Evolutionary conservation across 2,113 vertebrate genomes (phyloP), one percentile per base, ranked within the genome.

Genomic region (Stigmatopora nigra): DNA sequence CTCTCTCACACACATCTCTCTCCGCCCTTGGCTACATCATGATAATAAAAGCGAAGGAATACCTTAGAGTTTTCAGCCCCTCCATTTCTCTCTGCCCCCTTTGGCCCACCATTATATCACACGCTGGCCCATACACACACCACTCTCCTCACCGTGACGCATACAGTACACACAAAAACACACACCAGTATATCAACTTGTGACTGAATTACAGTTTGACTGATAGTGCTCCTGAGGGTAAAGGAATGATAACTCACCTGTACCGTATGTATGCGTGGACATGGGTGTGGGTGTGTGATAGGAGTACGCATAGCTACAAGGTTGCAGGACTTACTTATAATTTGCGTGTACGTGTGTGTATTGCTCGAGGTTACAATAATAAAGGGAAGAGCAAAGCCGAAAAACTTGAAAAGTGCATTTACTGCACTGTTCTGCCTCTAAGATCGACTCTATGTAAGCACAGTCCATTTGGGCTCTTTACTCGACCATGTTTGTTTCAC

Each of bases 201-300:
- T 83, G 84, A 87, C 77, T 79, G 82, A 83, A 87, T 87, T 86
- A 87, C 81, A 81, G 83, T 88, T 88, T 87, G 87, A 88, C 70
- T 83, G 84, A 87, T 87, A 78, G 84, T 81, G 79, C 82, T 84
- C 87, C 87, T 83, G 79, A 86, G 87, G 87, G 85, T 84, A 87
- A 73, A 82, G 79, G 75, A 78, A 78, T 78, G 86, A 87, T 87
- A 87, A 84, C 76, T 87, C 82, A 86, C 73, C 75, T 81, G 80
- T 69, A 53, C 75, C 57, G 76, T 67, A 71, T 78, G 80, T 70
- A 53, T 78, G 63, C 75, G 68, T 73, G 25, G 3, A 67, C 55
- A 63, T 10, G 38, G 57, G 52, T 67, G 55, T 66, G 45, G 56
- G 56, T 61, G 59, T 59, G 58, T 61, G 49, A 41, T 59, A 79